These are phyloP conservation scores for Takifugu flavidus DNA, from an alignment of 2,113 vertebrate genomes.

Conservation along the genomic window DNA sequence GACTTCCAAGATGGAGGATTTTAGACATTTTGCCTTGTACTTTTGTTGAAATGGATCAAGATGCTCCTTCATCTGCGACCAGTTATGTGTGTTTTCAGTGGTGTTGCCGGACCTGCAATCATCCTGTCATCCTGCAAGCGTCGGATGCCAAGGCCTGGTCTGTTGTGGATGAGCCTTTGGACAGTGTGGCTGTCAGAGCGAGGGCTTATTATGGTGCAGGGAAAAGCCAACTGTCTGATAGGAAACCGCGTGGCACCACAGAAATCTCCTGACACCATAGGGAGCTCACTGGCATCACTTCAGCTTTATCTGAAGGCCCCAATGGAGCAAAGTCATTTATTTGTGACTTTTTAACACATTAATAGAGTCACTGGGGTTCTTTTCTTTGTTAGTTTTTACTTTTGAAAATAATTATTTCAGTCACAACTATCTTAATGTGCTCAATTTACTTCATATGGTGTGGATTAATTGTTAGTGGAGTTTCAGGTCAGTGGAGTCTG, in stretches of 20 bases:
- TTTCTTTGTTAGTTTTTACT: no score
- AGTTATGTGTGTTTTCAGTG: constrained; percentile 15
- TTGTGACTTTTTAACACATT: neutral
- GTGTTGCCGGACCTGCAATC: constrained; percentile 4
- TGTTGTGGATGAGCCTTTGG: constrained; percentile 57
- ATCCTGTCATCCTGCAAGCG: constrained; percentile 1
- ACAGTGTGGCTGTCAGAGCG: constrained; percentile 52
- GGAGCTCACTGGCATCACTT: neutral
- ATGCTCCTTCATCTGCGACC: neutral
- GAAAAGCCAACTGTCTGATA: constrained; percentile 51
- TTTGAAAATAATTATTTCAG: no score
- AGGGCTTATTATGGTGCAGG: constrained; percentile 54
- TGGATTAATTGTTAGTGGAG: neutral
- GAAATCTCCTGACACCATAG: neutral
- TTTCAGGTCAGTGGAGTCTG: no score
- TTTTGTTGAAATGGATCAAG: neutral
- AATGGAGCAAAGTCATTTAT: neutral
- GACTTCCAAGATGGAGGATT: no score
- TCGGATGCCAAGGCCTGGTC: constrained; percentile 30
- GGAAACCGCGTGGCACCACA: constrained; percentile 28
- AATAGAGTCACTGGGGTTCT: neutral
- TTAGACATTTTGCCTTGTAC: no score
- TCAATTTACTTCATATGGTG: neutral
- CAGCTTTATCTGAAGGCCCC: neutral
- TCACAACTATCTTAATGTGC: no score